These are phyloP conservation scores for Hypomecis atomaria DNA, from an alignment of 2,888 invertebrate genomes.

Conservation along the genomic window DNA sequence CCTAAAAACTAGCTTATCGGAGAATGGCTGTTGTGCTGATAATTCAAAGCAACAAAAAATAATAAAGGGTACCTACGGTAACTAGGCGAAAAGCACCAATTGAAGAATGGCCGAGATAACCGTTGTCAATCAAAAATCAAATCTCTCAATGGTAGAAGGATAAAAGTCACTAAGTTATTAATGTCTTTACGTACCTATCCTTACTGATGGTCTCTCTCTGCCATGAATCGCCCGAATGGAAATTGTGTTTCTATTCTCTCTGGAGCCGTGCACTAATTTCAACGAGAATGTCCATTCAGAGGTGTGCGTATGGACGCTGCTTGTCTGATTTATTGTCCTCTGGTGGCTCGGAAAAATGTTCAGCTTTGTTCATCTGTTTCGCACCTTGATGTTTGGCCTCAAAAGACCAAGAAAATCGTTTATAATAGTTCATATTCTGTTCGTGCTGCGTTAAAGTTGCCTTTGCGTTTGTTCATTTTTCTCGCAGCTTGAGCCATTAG, in stretches of 20 bases:
- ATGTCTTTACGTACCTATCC: not conserved
- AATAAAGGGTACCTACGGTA: too few relatives aligned
- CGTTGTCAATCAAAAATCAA: too few relatives aligned
- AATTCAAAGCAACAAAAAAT: too few relatives aligned
- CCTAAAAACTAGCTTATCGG: too few relatives aligned
- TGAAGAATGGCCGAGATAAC: too few relatives aligned
- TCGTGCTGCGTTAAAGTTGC: not conserved
- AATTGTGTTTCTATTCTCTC: slow-evolving; percentile 63
- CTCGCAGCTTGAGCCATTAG: too few relatives aligned
- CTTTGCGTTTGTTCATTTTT: too few relatives aligned
- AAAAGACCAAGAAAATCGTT: not conserved
- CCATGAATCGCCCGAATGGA: slow-evolving; percentile 60
- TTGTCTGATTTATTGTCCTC: slow-evolving; percentile 27
- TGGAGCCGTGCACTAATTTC: slow-evolving; percentile 54
- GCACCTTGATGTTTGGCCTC: slow-evolving; percentile 1
- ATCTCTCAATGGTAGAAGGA: too few relatives aligned
- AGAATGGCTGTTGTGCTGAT: too few relatives aligned
- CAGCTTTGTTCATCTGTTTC: slow-evolving; percentile 7
- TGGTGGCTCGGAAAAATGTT: slow-evolving; percentile 22
- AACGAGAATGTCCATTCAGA: slow-evolving; percentile 39
- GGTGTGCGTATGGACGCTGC: slow-evolving; percentile 20
- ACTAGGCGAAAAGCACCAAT: too few relatives aligned
- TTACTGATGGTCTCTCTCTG: slow-evolving; percentile 47
- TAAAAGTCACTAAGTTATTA: too few relatives aligned
- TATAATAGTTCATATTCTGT: not conserved